Evolutionary conservation across 2,797 vertebrate species (phyloP).

Genomic region (Bradypodion pumilum): DNA sequence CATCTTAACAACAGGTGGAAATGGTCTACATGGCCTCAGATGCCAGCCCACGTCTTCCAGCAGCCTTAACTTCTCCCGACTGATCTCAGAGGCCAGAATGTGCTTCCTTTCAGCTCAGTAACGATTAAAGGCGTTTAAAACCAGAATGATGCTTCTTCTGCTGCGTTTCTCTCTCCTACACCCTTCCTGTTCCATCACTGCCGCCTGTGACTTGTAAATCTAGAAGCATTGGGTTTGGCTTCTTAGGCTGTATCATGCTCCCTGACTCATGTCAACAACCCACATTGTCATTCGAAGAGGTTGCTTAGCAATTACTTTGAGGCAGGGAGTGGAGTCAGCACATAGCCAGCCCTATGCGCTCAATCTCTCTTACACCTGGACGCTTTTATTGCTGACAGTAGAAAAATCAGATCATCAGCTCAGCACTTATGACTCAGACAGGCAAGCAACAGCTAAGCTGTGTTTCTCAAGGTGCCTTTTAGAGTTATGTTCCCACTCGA

Average conservation of each 20-base stretch:
- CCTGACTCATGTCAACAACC: constrained; percentile 33
- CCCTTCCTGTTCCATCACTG: neutral
- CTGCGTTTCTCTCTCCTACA: neutral
- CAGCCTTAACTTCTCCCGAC: neutral
- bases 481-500: neutral
- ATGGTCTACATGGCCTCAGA: too few relatives aligned
- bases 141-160: neutral
- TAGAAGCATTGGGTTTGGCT: constrained; percentile 38
- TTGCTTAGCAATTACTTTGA: constrained; percentile 36
- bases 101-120: neutral
- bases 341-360: constrained; percentile 20
- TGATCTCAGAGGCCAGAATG: neutral
- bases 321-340: constrained; percentile 19
- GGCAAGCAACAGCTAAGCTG: neutral
- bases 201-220: constrained; percentile 39
- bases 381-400: constrained; percentile 24
- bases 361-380: constrained; percentile 2
- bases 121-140: neutral
- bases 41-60: too few relatives aligned
- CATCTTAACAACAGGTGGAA: neutral
- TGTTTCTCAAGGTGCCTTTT: neutral
- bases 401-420: constrained; percentile 24
- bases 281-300: constrained; percentile 34
- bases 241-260: constrained; percentile 11
- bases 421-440: constrained; percentile 19